Evolutionary conservation across 2,113 vertebrate species (phyloP).

Genomic region (Leuciscus idus): DNA sequence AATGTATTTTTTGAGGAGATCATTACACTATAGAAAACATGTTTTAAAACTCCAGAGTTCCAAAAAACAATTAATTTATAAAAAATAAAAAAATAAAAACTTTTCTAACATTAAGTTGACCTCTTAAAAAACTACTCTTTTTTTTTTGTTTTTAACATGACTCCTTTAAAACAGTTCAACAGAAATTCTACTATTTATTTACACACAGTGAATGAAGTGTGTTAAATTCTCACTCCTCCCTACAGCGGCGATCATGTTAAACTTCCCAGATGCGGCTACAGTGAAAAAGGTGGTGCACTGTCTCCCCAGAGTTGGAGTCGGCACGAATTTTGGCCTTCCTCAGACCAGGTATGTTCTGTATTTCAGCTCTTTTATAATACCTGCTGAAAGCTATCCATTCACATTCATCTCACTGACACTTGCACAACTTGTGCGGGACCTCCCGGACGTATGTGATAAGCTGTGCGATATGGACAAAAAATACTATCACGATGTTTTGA

Average conservation of each 20-base stretch:
- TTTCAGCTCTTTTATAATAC: not conserved
- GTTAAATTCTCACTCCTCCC: conserved; percentile 53
- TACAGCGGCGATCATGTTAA: conserved; percentile 95
- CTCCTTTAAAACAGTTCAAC: not conserved
- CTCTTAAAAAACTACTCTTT: too few relatives aligned
- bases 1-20: not conserved
- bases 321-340: conserved; percentile 92
- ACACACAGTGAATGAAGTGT: not conserved
- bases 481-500: too few relatives aligned
- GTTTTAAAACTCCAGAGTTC: too few relatives aligned
- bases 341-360: conserved; percentile 85
- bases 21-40: not conserved
- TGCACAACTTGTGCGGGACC: not conserved
- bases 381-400: not conserved
- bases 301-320: conserved; percentile 94
- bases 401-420: not conserved
- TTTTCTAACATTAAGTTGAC: not conserved
- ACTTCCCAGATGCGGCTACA: conserved; percentile 89
- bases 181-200: not conserved
- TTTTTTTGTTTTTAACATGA: not conserved
- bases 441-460: not conserved
- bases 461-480: too few relatives aligned
- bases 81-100: not conserved
- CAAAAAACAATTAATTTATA: not conserved
- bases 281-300: conserved; percentile 96